Evolutionary conservation across 2,888 invertebrate genomes (phyloP).

Genomic region (Tiliacea aurago): DNA sequence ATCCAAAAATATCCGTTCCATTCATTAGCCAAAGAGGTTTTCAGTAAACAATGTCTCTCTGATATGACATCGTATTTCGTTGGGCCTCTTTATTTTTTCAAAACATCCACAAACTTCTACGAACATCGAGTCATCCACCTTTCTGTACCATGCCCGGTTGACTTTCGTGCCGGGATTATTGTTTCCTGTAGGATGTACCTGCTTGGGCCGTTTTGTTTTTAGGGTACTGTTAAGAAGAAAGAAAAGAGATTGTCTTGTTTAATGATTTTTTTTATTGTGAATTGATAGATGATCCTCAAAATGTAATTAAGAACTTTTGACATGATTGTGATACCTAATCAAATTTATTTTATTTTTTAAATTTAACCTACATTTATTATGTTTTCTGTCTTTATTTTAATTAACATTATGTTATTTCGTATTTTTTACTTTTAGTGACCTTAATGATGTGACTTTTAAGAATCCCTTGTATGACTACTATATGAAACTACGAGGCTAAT

Average conservation of each 20-base stretch:
- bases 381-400: too few species aligned
- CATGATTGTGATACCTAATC: too few species aligned
- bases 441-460: too few species aligned
- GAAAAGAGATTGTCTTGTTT: neutral
- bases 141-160: constrained; percentile 52
- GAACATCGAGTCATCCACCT: constrained; percentile 56
- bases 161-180: constrained; percentile 65
- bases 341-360: too few species aligned
- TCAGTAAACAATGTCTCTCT: constrained; percentile 56
- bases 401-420: too few species aligned
- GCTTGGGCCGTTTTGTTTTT: constrained; percentile 13
- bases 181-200: constrained; percentile 64
- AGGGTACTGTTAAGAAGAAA: constrained; percentile 32
- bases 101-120: constrained; percentile 63
- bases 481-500: neutral
- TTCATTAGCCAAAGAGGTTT: constrained; percentile 65
- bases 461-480: too few species aligned
- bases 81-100: constrained; percentile 36
- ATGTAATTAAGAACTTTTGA: too few species aligned
- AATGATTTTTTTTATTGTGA: too few species aligned
- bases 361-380: too few species aligned
- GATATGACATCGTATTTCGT: constrained; percentile 53
- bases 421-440: too few species aligned
- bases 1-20: constrained; percentile 45
- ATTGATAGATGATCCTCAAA: too few species aligned